Evolutionary conservation across 2,888 invertebrate genomes (phyloP).

Genomic region (Caenorhabditis wallacei): DNA sequence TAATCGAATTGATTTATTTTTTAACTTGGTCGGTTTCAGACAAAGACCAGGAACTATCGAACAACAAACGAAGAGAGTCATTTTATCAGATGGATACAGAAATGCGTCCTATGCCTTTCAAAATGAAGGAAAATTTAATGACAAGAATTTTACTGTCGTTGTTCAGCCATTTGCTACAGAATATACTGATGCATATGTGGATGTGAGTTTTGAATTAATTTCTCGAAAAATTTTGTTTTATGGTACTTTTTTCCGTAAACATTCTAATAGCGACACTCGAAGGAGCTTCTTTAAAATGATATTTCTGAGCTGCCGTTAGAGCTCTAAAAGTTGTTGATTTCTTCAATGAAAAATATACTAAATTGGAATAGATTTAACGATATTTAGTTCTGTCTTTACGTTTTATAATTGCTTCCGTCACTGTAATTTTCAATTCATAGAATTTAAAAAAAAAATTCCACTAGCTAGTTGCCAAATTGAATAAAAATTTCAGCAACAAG

Average conservation of each 20-base stretch:
- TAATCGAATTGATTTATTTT: neutral
- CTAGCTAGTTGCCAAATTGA: too few relatives aligned
- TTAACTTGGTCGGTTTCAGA: conserved; percentile 2
- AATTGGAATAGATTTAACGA: too few relatives aligned
- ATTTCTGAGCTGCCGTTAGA: too few relatives aligned
- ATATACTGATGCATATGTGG: conserved; percentile 51
- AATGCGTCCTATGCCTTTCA: conserved; percentile 62
- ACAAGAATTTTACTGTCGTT: conserved; percentile 67
- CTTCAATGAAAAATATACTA: too few relatives aligned
- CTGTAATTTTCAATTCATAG: too few relatives aligned
- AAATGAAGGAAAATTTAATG: conserved; percentile 65
- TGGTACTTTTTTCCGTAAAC: neutral
- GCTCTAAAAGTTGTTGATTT: too few relatives aligned
- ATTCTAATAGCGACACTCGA: too few relatives aligned
- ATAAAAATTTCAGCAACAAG: conserved; percentile 35
- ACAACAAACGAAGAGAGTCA: conserved; percentile 39
- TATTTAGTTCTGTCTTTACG: too few relatives aligned
- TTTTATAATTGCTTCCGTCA: too few relatives aligned
- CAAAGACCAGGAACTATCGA: conserved; percentile 23
- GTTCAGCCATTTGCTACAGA: conserved; percentile 64
- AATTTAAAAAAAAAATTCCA: too few relatives aligned
- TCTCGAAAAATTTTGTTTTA: too few relatives aligned
- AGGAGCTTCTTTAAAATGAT: too few relatives aligned
- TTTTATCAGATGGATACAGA: conserved; percentile 37
- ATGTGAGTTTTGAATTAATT: conserved; percentile 35